Conservation (phyloP, 2,888 invertebrate species). For the Amphimallon solstitiale region DNA sequence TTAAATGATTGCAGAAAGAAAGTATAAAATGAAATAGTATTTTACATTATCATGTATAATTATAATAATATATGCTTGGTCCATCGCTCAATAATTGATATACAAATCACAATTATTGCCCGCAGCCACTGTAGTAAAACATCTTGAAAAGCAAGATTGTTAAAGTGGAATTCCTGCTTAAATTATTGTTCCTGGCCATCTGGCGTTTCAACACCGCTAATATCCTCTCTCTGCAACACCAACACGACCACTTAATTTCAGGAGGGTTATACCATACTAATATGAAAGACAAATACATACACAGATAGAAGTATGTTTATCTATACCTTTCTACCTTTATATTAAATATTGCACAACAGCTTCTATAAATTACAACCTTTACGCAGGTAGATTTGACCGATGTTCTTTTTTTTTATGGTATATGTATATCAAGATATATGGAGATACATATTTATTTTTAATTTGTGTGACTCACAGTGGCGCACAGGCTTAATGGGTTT, state of each 20-base stretch:
- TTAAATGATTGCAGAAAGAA: too few species aligned
- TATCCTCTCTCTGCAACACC: not conserved
- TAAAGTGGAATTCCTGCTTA: constrained; percentile 17
- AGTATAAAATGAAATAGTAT: too few species aligned
- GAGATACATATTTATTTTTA: too few species aligned
- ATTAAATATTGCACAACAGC: constrained; percentile 11
- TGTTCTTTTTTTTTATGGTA: not conserved
- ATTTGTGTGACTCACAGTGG: too few species aligned
- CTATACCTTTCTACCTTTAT: not conserved
- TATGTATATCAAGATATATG: not conserved
- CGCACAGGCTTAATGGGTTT: too few species aligned
- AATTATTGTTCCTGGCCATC: constrained; percentile 20
- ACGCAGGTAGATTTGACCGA: not conserved
- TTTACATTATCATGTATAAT: too few species aligned
- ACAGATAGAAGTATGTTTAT: not conserved
- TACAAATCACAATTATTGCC: constrained; percentile 8
- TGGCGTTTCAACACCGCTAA: not conserved
- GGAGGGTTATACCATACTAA: too few species aligned
- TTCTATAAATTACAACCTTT: constrained; percentile 3
- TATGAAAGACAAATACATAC: too few species aligned
- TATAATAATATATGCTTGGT: too few species aligned
- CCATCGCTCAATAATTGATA: not conserved
- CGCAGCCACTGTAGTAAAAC: not conserved
- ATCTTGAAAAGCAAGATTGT: constrained; percentile 14
- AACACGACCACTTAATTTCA: too few species aligned